Percentiles rank a stretch among this genome's conserved stretches.
Conservation (phyloP, 2,113 vertebrate species). For the Lampris incognitus region DNA sequence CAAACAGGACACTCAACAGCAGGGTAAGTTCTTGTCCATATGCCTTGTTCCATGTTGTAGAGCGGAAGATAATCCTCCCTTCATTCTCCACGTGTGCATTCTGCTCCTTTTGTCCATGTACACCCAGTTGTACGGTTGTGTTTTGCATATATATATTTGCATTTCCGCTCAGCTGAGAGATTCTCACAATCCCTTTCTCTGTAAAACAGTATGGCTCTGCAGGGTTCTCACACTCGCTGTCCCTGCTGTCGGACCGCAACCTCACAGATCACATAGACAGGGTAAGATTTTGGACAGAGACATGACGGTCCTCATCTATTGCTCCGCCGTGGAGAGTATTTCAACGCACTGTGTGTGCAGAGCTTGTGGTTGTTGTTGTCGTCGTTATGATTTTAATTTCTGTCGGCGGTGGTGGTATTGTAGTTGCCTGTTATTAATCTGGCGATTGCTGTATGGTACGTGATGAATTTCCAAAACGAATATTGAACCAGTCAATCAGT, state of each 20-base stretch:
- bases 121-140: too few species aligned
- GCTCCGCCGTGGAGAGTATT: not conserved
- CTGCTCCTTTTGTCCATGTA: too few species aligned
- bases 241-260: not conserved
- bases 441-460: too few species aligned
- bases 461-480: too few species aligned
- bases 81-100: too few species aligned
- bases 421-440: too few species aligned
- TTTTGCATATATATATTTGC: not conserved
- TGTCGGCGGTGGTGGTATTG: too few species aligned
- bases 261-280: constrained; percentile 44
- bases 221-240: not conserved
- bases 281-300: constrained; percentile 55
- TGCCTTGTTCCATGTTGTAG: constrained; percentile 4
- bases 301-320: not conserved
- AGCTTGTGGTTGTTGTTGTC: too few species aligned
- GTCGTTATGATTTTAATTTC: too few species aligned
- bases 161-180: not conserved
- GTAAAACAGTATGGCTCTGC: constrained; percentile 42
- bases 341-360: not conserved
- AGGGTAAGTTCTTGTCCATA: constrained; percentile 39
- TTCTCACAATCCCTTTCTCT: constrained; percentile 20
- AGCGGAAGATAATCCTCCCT: not conserved
- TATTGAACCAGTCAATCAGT: too few species aligned
- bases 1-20: not conserved